Base-by-base conservation (phyloP, 2,113 vertebrate species). In the Coracopsis vasa region DNA sequence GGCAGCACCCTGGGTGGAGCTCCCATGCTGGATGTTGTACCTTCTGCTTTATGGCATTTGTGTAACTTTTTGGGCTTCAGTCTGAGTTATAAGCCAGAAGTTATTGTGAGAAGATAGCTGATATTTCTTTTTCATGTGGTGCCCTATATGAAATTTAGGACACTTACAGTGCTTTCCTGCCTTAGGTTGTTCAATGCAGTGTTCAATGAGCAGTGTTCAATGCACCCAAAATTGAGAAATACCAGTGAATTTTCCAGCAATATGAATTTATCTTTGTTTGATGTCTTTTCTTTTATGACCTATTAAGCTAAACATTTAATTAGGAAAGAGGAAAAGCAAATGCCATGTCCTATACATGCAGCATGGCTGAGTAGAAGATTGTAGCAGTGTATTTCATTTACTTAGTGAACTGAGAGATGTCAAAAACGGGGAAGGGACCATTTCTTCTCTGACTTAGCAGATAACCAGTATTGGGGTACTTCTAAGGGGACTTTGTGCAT, bases 1-100 rank as follows among this genome's bases (percentile, higher is more conserved):
- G 56, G 31, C 48, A 58, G 33, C 33, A 14, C 33, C 54, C 56
- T 35, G 9, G 13, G 33, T 24, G n/a, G 19, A 53, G 31, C 2
- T 48, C 44, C 54, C 10, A 4, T 0, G 0, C 29, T 10, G 39
- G 14, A 9, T 3, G 2, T 18, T 4, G 1, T 29, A 47, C 31
- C 9, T 48, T n/a, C 53, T 24, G 15, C 61, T 48, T 48, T 17
- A 7, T 16, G 58, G 47, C 42, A 25, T 9, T n/a, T 29, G 33
- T 11, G 48, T 48, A 48, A 15, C 21, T 20, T 39, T 60, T 70
- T 16, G 25, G 37, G 28, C 42, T n/a, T 45, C 11, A 11, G 11
- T 58, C 29, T 70, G 42, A 3, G 2, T 44, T 77, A 64, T 41
- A 65, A 50, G 51, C 16, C n/a, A 23, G 20, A 48, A 39, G 29